phyloP scores from a whole-genome alignment of 2,888 invertebrate species.

The Trachelus troglodyta region DNA sequence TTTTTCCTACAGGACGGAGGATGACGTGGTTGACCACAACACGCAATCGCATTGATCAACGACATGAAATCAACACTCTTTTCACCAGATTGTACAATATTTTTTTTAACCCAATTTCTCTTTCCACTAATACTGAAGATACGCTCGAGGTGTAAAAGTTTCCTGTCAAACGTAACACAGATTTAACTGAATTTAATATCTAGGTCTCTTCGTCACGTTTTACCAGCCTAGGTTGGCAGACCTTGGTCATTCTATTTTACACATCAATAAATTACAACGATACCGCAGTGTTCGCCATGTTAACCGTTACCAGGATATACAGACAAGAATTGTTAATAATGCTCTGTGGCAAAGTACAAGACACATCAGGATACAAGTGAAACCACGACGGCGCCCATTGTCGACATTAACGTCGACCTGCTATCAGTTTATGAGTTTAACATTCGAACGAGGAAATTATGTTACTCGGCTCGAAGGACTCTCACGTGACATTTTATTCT shows the following conservation, averaged over 20 bases:
- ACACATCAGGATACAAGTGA: background rate
- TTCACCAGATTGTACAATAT: background rate
- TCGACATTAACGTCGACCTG: background rate
- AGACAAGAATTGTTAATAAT: background rate
- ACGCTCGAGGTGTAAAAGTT: background rate
- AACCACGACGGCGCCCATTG: background rate
- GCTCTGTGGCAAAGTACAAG: background rate
- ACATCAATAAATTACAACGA: constrained; percentile 19
- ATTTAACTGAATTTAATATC: background rate
- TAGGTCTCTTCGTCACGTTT: background rate
- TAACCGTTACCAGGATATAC: background rate
- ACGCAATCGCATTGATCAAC: background rate
- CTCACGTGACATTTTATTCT: background rate
- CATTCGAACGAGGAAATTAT: background rate
- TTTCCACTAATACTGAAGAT: background rate
- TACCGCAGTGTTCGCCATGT: background rate
- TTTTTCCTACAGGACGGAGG: background rate
- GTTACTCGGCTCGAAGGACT: background rate
- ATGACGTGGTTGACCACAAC: background rate
- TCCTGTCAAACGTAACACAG: background rate
- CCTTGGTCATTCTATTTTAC: constrained; percentile 25
- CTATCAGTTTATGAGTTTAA: background rate
- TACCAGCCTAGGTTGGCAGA: background rate
- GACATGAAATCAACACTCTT: background rate
- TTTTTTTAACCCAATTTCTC: background rate